Conservation (phyloP, 2,113 vertebrate genomes). For the Nansenia antarctica region DNA sequence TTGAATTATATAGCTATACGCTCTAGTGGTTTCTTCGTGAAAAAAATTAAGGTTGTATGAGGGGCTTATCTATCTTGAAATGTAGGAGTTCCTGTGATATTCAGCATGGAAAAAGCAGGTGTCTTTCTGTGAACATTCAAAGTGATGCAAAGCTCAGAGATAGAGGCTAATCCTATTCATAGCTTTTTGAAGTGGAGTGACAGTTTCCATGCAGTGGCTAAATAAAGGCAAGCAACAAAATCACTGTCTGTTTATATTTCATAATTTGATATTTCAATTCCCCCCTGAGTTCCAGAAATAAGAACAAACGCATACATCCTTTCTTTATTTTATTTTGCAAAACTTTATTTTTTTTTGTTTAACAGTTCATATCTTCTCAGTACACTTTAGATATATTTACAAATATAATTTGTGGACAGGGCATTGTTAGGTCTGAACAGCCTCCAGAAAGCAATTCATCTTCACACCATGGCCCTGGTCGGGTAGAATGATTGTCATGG, state of each 20-base stretch:
- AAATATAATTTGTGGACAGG: conserved; percentile 74
- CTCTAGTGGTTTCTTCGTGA: conserved; percentile 5
- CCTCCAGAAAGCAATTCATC: conserved; percentile 62
- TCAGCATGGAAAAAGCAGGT: background rate
- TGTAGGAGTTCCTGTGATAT: background rate
- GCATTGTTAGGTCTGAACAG: conserved; percentile 65
- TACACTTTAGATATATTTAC: conserved; percentile 79
- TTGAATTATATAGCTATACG: conserved; percentile 32
- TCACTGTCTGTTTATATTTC: conserved; percentile 6
- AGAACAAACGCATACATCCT: background rate
- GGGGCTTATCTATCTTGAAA: background rate
- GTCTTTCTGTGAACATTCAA: conserved; percentile 1
- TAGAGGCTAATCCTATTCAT: conserved; percentile 31
- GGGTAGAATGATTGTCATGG: conserved; percentile 85
- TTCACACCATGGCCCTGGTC: conserved; percentile 61
- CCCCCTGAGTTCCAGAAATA: background rate
- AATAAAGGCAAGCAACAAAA: conserved; percentile 37
- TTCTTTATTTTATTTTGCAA: conserved; percentile 81
- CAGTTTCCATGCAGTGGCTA: conserved; percentile 6
- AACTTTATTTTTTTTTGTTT: conserved; percentile 91
- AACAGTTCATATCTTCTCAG: conserved; percentile 70
- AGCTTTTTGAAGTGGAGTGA: conserved; percentile 35
- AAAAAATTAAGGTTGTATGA: background rate
- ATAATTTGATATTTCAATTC: background rate
- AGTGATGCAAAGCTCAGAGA: conserved; percentile 7